Evolutionary conservation across 2,888 invertebrate species (phyloP), one percentile per base, ranked within the genome.

Genomic region (Resseliella maxima): DNA sequence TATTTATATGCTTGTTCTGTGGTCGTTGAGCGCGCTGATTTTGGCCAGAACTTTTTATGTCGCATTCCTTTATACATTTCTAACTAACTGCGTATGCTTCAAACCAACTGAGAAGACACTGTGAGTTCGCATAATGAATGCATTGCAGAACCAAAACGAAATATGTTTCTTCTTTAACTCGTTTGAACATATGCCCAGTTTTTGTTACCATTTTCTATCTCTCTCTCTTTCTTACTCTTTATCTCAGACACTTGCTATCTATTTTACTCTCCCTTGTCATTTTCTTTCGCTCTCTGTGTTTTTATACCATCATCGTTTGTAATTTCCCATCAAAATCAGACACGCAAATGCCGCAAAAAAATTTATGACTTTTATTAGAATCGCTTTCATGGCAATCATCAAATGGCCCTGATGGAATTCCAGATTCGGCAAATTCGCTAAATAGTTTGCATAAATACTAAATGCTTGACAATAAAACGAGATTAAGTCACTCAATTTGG

Each of bases 91-190:
- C 24, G 59, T 24, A 8, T 24, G n/a, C n/a, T 24, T 50, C n/a
- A 15, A 50, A 18, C 46, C 2, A 18, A 50, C 46, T 59, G 24
- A 2, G n/a, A 24, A 18, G 10, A 8, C 21, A 5, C 24, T 59
- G 59, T 59, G 59, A 24, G 59, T 2, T 59, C n/a, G 59, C 59
- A 59, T 72, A 72, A 72, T 72, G 72, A 72, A 72, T 72, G 72
- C 31, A 31, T 15, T 72, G 72, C 72, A 72, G 72, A 72, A 15
- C 31, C 35, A 31, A 18, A 24, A 72, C 35, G 27, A 72, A 72
- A 72, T 59, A 59, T 72, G 72, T 72, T 72, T 72, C 15, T 72
- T 72, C 72, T 72, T 72, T 72, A 72, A 72, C 72, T 72, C 35
- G 35, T 35, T 72, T 72, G 72, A 72, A 72, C 35, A 72, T 72